Evolutionary conservation across 2,797 vertebrate species (phyloP).

Genomic region (Gadopsis marmoratus): DNA sequence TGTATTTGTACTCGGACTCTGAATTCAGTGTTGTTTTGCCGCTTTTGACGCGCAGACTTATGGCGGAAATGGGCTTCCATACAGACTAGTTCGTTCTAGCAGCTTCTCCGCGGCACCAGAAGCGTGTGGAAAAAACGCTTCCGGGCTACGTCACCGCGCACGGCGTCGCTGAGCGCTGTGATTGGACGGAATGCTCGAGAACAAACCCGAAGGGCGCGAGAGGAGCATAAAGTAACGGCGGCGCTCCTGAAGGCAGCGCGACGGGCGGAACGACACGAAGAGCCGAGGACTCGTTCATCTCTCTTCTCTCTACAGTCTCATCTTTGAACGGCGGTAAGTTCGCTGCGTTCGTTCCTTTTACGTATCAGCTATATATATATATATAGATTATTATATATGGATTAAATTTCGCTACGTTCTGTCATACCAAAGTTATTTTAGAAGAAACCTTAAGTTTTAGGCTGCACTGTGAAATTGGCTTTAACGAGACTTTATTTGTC

Average conservation of each 20-base stretch:
- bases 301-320: accelerated
- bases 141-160: conserved; percentile 3
- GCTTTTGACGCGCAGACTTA: too few relatives aligned
- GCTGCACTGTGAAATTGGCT: not conserved
- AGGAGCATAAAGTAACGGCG: not conserved
- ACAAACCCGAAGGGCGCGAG: not conserved
- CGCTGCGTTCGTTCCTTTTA: not conserved
- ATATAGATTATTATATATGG: too few relatives aligned
- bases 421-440: not conserved
- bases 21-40: too few relatives aligned
- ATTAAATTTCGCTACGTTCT: too few relatives aligned
- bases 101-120: not conserved
- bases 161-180: conserved; percentile 1
- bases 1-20: not conserved
- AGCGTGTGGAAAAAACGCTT: not conserved
- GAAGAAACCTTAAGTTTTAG: not conserved
- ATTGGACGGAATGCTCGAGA: conserved; percentile 41
- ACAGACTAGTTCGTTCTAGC: not conserved
- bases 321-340: not conserved
- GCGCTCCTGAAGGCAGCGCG: too few relatives aligned
- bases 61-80: too few relatives aligned
- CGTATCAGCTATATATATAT: too few relatives aligned
- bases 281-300: accelerated
- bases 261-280: not conserved
- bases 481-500: too few relatives aligned